Evolutionary conservation across 2,113 vertebrate species (phyloP), one percentile per base, ranked within the genome.

Genomic region (Cettia cetti): DNA sequence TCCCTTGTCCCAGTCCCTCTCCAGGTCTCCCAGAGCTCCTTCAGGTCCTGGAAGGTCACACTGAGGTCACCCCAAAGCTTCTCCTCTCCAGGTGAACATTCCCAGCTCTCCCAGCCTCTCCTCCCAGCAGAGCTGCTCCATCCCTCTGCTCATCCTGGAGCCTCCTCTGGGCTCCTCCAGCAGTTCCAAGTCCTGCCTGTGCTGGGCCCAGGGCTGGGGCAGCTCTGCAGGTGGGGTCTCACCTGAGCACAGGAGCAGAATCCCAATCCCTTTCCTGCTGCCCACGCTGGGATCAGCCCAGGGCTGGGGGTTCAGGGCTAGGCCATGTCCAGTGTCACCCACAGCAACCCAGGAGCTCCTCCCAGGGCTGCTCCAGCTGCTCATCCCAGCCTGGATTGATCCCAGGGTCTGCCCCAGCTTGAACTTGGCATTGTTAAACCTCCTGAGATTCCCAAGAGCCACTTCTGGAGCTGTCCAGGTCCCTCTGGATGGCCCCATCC

Each of bases 1-100:
- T 2, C 2, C n/a, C 68, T 10, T 81, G 22, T 37, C 35, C 49
- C 1, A 64, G 57, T 79, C 30, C 0, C 30, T 50, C 68, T 59
- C 59, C 68, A 74, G 0, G 7, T 44, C 0, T 30, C 68, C 33
- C 15, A 9, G 0, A 39, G 27, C 16, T 1, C 37, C 33, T 33
- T 60, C 39, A 75, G 33, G 52, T 0, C 2, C 86, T 81, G 33
- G 0, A 66, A 52, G 37, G 69, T 2, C 44, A 11, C 82, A 26
- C 0, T 21, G 8, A 16, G 3, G 0, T 75, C 10, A 11, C 37
- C 61, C 53, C 44, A 31, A 5, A 68, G 52, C 52, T 76, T 30
- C 77, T 52, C 52, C 33, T 57, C 10, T 50, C 59, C 77, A 66
- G 68, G 8, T 65, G 86, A 59, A 23, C 68, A 50, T 3, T 15